Conservation (phyloP, 2,888 invertebrate genomes). For the Ichneumon xanthorius region DNA sequence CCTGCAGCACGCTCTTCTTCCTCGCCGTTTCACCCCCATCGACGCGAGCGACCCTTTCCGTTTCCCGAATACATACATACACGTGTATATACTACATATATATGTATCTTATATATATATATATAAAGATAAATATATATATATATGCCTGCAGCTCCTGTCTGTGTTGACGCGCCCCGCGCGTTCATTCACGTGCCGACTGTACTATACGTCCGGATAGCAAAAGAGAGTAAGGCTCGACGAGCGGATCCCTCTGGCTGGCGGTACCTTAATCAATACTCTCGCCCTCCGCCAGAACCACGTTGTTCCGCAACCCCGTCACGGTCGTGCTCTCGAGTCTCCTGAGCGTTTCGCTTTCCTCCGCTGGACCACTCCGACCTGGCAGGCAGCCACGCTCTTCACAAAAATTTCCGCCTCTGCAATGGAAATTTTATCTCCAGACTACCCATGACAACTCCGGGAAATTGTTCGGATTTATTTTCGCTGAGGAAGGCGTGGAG, state of each 20-base stretch:
- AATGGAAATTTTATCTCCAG: conserved; percentile 41
- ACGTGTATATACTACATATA: background rate
- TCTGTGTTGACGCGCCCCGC: conserved; percentile 16
- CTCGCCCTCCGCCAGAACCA: conserved; percentile 70
- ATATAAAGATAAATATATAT: conserved; percentile 41
- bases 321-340: conserved; percentile 63
- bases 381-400: conserved; percentile 54
- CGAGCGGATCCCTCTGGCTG: conserved; percentile 73
- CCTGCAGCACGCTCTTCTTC: conserved; percentile 45
- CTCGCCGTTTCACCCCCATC: conserved; percentile 62
- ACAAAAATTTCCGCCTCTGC: conserved; percentile 17
- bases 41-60: conserved; percentile 59
- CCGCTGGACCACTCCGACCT: conserved; percentile 59
- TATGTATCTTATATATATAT: conserved; percentile 39
- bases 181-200: conserved; percentile 57
- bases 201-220: conserved; percentile 47
- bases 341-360: conserved; percentile 36
- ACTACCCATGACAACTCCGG: background rate
- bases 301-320: conserved; percentile 63
- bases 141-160: conserved; percentile 37
- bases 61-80: conserved; percentile 45
- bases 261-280: conserved; percentile 81
- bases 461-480: background rate
- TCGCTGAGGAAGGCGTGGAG: background rate
- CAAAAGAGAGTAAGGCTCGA: conserved; percentile 72